A percentile compares a stretch with the other conserved stretches of the same genome.
Evolutionary conservation across 2,797 vertebrate species (phyloP).

Genomic region (Babyrousa celebensis): DNA sequence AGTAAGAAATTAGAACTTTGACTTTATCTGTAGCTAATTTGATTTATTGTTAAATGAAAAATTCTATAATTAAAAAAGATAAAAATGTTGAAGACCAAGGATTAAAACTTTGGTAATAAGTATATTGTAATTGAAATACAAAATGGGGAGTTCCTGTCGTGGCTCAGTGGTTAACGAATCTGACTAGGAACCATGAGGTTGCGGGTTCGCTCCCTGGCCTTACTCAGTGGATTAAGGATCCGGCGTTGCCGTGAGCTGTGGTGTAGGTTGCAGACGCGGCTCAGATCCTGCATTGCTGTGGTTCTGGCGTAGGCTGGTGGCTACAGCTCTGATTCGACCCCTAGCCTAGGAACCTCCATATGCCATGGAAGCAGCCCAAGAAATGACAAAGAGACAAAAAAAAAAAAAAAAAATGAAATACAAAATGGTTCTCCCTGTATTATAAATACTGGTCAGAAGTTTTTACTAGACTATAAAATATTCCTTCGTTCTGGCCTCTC

Average conservation of each 20-base stretch:
- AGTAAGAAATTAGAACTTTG: conserved; percentile 35
- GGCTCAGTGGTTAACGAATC: no score
- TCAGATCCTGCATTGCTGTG: no score
- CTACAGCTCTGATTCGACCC: no score
- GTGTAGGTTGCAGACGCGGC: no score
- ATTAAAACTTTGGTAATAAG: conserved; percentile 50
- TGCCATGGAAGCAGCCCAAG: no score
- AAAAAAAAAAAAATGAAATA: neutral
- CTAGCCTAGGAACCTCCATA: no score
- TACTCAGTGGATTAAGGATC: no score
- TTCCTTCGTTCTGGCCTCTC: neutral
- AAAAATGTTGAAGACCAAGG: conserved; percentile 1
- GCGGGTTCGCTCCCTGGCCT: no score
- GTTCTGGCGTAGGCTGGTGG: no score
- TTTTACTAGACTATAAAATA: conserved; percentile 49
- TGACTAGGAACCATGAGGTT: no score
- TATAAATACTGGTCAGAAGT: neutral
- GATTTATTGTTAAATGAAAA: conserved; percentile 34
- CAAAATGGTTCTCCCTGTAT: neutral
- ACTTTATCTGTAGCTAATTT: conserved; percentile 31
- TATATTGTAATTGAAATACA: conserved; percentile 13
- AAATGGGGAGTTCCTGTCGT: neutral
- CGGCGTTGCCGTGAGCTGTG: no score
- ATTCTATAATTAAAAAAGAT: conserved; percentile 33
- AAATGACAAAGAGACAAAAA: no score